Percentiles rank a stretch among this genome's conserved stretches.
Conservation (phyloP, 2,113 vertebrate species). For the Myotis lucifugus region DNA sequence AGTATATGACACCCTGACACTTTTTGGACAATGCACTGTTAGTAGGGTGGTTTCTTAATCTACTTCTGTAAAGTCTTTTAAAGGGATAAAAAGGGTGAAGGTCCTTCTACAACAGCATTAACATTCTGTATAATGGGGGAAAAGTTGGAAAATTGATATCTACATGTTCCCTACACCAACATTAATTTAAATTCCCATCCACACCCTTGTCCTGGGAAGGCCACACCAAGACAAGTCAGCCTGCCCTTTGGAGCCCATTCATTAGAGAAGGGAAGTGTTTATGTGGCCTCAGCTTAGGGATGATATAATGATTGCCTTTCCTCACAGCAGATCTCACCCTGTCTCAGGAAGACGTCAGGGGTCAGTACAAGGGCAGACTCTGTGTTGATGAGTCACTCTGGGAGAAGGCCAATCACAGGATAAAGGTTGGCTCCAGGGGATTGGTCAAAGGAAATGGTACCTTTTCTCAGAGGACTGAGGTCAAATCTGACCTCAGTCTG, state of each 20-base stretch:
- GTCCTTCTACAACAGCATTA: conserved; percentile 11
- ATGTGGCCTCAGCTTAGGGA: conserved; percentile 21
- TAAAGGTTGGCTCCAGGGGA: conserved; percentile 43
- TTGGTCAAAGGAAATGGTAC: conserved; percentile 73
- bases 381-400: conserved; percentile 68
- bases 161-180: conserved; percentile 49
- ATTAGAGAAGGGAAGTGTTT: conserved; percentile 74
- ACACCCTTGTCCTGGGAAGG: conserved; percentile 60
- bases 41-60: conserved; percentile 35
- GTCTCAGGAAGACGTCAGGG: conserved; percentile 76
- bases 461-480: conserved; percentile 66
- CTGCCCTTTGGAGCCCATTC: conserved; percentile 65
- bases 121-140: conserved; percentile 39
- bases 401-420: conserved; percentile 64
- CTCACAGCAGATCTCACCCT: conserved; percentile 74
- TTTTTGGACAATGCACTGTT: background rate
- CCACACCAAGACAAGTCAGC: conserved; percentile 68
- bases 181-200: conserved; percentile 61
- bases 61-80: background rate
- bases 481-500: conserved; percentile 42
- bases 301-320: conserved; percentile 75
- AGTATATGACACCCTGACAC: background rate
- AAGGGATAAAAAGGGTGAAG: background rate
- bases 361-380: conserved; percentile 72
- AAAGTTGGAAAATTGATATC: conserved; percentile 57